Base-by-base conservation (phyloP, 2,888 invertebrate genomes). In the Caenorhabditis sp. region DNA sequence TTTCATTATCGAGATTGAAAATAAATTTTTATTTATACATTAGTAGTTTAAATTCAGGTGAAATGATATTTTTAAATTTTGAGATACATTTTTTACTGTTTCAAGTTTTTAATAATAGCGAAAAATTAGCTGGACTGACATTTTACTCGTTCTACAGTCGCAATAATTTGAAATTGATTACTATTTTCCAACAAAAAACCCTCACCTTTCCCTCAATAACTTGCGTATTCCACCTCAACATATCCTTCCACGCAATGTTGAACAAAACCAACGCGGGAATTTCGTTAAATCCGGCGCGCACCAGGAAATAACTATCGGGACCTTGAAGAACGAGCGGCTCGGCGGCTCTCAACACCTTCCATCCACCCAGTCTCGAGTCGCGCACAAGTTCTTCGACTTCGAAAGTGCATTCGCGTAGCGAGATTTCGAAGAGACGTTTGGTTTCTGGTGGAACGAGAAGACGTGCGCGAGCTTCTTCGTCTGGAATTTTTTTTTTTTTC, bases 241-340 rank as follows among this genome's bases (percentile, higher is more conserved):
- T 79, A 63, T 83, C 79, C 38, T 80, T 79, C 84, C 84, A 84
- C 10, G 78, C 77, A 56, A 83, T 83, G 25, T 71, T 70, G 57
- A 84, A 84, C 10, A 84, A 69, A 1, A 70, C 70, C 8, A 69
- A 26, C 4, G 74, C 74, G 21, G 82, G 81, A 38, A 71, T 58
- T 17, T 64, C 63, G 5, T 68, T 43, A 59, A 84, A 81, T 8
- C 75, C 70, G 10, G 79, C 67, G n/a, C 71, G 60, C n/a, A 84
- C 68, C 31, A 81, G 70, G 57, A 73, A 84, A 26, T 77, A 80
- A 61, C 77, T 72, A 36, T 79, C 79, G 10, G 79, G 79, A 1
- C 79, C 79, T 66, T 74, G 74, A 0, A 76, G 38, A 21, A 79
- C 75, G 8, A 56, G 62, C 12, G 72, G 75, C 38, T 59, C 53